Percentiles rank a stretch among this genome's conserved stretches.
These are phyloP conservation scores for Agrilus mali DNA, from an alignment of 2,888 invertebrate species.

Conservation along the genomic window DNA sequence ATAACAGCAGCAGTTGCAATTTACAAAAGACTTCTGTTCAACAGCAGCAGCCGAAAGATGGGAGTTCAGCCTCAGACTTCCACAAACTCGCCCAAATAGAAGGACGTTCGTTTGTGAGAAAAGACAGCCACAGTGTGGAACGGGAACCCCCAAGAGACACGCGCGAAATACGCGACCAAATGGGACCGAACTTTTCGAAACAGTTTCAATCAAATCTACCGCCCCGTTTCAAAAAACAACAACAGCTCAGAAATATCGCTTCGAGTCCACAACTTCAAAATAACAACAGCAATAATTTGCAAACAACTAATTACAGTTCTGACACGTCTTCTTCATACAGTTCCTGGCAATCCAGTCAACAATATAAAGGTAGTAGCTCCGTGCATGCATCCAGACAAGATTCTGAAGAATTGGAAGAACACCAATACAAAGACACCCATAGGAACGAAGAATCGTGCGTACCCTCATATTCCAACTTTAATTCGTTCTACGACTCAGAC, in stretches of 20 bases:
- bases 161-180: constrained; percentile 39
- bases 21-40: constrained; percentile 3
- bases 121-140: constrained; percentile 19
- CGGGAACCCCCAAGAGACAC: constrained; percentile 27
- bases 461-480: constrained; percentile 15
- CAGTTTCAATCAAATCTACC: constrained; percentile 75
- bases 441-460: constrained; percentile 27
- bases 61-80: constrained; percentile 16
- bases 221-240: constrained; percentile 73
- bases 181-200: constrained; percentile 49
- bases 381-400: constrained; percentile 10
- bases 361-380: constrained; percentile 7
- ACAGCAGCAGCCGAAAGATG: neutral
- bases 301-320: constrained; percentile 20
- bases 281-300: constrained; percentile 18
- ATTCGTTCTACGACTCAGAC: constrained; percentile 20
- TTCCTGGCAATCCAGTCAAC: constrained; percentile 16
- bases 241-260: constrained; percentile 41
- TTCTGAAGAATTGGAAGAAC: constrained; percentile 12
- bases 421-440: constrained; percentile 23
- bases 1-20: constrained; percentile 6
- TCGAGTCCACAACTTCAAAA: constrained; percentile 22
- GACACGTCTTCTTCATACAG: constrained; percentile 6
- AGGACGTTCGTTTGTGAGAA: constrained; percentile 31
- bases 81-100: constrained; percentile 34